Base-by-base conservation (phyloP, 2,888 invertebrate species). In the Auanema freiburgensis region DNA sequence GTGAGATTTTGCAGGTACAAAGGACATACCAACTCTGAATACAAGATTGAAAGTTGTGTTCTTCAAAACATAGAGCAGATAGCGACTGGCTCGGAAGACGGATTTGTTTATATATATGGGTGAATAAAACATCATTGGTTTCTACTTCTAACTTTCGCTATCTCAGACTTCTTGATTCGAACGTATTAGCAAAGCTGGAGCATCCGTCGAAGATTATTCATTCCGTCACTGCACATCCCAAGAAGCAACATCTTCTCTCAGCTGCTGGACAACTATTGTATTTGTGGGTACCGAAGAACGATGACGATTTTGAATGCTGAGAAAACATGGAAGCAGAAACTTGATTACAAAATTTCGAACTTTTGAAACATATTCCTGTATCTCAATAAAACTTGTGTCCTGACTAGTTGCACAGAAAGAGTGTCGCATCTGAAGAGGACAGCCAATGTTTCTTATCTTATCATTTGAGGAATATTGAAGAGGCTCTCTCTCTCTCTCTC, bases 1-100 rank as follows among this genome's bases (percentile, higher is more conserved):
- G n/a, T 59, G 16, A 10, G 8, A 1, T 16, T 2, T 43, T 80
- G 57, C 76, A 90, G 90, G 61, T 97, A 92, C 82, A 87, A 86
- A 21, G 96, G 95, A 0, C 94, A 97, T 83, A 87, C 87, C 68
- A 90, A 91, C 56, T 89, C 88, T 16, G 91, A 93, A 80, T 91
- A 90, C 84, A 90, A 90, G 78, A 88, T 96, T 50, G 95, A 96
- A 85, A 92, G 92, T 83, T 90, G 90, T 58, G 88, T 95, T 0
- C 90, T 92, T 84, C 87, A 89, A 59, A 90, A 89, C 70, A 96
- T 97, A 84, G 90, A 90, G 53, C 90, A 90, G 76, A 89, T 98
- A 51, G 86, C 96, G 49, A 91, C 92, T 21, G 97, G 97, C 0
- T 94, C 95, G 0, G 90, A 90, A 14, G 90, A 91, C 66, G 96